A percentile compares a stretch with the other conserved stretches of the same genome.
These are phyloP conservation scores for Gymnoscopelus microlampas DNA, from an alignment of 2,797 vertebrate species.

Conservation along the genomic window DNA sequence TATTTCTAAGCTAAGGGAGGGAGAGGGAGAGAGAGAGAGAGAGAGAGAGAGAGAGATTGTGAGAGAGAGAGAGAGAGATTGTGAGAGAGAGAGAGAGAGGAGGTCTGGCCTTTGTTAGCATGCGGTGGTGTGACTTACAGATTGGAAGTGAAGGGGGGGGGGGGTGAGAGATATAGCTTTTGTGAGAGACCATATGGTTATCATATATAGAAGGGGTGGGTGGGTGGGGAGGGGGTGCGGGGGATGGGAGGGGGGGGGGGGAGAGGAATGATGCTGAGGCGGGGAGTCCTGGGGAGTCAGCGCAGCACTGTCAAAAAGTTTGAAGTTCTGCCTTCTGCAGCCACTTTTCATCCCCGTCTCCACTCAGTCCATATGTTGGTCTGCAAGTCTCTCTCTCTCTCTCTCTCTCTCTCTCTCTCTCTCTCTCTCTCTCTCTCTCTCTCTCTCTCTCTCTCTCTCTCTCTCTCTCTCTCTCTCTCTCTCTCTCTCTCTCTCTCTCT, in stretches of 20 bases:
- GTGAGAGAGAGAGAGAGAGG: no score
- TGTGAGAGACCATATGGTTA: constrained; percentile 2
- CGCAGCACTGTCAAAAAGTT: constrained; percentile 6
- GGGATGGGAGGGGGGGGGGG: no score
- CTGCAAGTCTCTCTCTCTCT: no score
- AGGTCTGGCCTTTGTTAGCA: not conserved
- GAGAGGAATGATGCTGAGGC: not conserved
- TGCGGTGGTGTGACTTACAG: not conserved
- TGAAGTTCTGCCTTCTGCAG: no score
- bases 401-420: not conserved
- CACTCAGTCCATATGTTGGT: no score
- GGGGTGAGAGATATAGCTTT: not conserved
- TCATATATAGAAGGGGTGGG: not conserved
- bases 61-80: no score
- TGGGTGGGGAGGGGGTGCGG: no score
- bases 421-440: not conserved
- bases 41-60: no score
- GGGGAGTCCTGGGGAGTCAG: not conserved
- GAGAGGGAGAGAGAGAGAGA: no score
- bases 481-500: not conserved
- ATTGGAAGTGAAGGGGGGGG: not conserved
- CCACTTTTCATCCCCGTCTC: no score
- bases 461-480: not conserved
- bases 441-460: not conserved
- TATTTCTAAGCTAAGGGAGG: not conserved